Percentiles rank a stretch among this genome's conserved stretches.
phyloP scores from a whole-genome alignment of 2,888 invertebrate genomes.

The Phytoseiulus persimilis region DNA sequence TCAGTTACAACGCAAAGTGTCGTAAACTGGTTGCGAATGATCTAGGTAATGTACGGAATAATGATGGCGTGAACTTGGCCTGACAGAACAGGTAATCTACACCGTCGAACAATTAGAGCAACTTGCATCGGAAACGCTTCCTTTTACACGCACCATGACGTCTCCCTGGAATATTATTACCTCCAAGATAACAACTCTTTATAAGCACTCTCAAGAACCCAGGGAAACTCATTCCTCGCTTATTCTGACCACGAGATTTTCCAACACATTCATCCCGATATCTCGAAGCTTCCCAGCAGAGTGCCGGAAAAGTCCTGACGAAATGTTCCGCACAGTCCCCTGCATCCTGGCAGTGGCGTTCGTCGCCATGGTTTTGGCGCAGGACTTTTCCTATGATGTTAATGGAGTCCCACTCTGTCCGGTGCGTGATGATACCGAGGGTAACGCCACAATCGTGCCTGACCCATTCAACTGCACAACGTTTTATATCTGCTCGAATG shows the following conservation, averaged over 20 bases:
- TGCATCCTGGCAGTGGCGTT: not conserved
- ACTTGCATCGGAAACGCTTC: not conserved
- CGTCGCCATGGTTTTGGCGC: not conserved
- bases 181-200: not conserved
- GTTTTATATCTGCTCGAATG: not conserved
- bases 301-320: not conserved
- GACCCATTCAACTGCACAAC: not conserved
- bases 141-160: not conserved
- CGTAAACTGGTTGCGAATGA: no score
- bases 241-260: not conserved
- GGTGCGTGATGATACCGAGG: not conserved
- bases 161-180: not conserved
- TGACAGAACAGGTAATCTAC: not conserved
- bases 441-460: not conserved
- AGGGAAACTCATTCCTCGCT: not conserved
- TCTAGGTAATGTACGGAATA: no score
- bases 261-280: no score
- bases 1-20: no score
- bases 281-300: not conserved
- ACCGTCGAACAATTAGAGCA: not conserved
- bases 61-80: no score
- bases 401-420: not conserved
- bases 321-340: not conserved
- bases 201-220: not conserved
- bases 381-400: not conserved